phyloP scores from a whole-genome alignment of 2,888 invertebrate species.

The Heliothis peltigera region DNA sequence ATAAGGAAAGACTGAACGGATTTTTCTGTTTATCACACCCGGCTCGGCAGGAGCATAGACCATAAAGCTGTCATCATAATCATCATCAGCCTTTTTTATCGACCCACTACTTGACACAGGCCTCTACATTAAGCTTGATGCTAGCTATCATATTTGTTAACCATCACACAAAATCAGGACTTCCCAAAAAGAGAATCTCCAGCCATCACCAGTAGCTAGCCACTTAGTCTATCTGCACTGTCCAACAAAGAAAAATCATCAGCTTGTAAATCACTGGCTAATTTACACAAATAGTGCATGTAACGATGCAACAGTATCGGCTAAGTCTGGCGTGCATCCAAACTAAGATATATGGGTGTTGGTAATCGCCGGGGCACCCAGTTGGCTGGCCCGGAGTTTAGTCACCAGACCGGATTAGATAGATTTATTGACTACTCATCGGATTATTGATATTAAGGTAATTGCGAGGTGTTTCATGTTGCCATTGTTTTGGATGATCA shows the following conservation, averaged over 20 bases:
- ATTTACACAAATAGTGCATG: constrained; percentile 65
- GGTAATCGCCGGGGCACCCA: constrained; percentile 61
- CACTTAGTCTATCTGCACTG: constrained; percentile 47
- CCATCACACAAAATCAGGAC: constrained; percentile 36
- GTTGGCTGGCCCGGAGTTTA: constrained; percentile 56
- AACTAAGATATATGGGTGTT: constrained; percentile 54
- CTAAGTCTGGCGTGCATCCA: constrained; percentile 55
- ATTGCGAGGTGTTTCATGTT: constrained; percentile 45
- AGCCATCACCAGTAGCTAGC: constrained; percentile 25
- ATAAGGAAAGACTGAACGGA: too few species aligned
- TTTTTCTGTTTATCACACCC: too few species aligned
- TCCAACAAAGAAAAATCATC: constrained; percentile 46
- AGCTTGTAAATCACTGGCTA: constrained; percentile 60
- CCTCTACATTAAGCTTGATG: too few species aligned
- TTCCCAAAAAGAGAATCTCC: constrained; percentile 1
- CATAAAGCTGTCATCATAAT: too few species aligned
- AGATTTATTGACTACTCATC: constrained; percentile 47
- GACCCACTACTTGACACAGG: too few species aligned
- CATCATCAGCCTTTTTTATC: too few species aligned
- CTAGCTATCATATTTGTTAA: neutral
- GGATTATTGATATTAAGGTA: constrained; percentile 49
- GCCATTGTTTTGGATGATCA: constrained; percentile 17
- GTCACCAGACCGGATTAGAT: constrained; percentile 58
- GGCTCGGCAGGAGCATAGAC: too few species aligned
- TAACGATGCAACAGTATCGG: constrained; percentile 50